A percentile compares a stretch with the other conserved stretches of the same genome.
Conservation (phyloP, 1,140 invertebrate species). For the Sycophila sp. region DNA sequence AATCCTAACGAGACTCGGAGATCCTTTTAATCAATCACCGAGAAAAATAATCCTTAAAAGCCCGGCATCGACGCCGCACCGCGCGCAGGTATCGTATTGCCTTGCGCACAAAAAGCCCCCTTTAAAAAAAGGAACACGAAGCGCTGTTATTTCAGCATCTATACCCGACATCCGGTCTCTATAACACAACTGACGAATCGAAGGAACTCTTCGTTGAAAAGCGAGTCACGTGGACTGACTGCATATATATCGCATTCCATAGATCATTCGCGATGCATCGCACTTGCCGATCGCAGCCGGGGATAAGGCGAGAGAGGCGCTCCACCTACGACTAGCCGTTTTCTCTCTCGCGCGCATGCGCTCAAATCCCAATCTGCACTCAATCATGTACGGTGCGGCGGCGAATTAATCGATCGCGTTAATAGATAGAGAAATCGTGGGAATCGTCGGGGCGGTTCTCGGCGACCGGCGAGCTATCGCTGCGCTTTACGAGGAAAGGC, state of each 20-base stretch:
- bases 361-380: slow-evolving; percentile 29
- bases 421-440: slow-evolving; percentile 54
- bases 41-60: not conserved
- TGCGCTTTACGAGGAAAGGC: not conserved
- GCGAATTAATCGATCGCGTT: slow-evolving; percentile 51
- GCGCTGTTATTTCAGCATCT: no score
- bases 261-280: not conserved
- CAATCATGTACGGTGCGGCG: slow-evolving; percentile 13
- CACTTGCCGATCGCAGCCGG: slow-evolving; percentile 10
- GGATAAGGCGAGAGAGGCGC: not conserved
- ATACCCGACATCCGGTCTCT: not conserved
- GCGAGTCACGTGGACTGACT: not conserved
- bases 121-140: no score
- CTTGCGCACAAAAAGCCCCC: no score
- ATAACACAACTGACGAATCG: no score
- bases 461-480: not conserved
- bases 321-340: slow-evolving; percentile 26
- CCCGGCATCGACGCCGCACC: no score
- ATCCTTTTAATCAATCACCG: not conserved
- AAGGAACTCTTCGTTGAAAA: not conserved
- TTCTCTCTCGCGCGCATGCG: not conserved
- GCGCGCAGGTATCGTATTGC: not conserved
- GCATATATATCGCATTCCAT: slow-evolving; percentile 17
- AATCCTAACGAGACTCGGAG: not conserved
- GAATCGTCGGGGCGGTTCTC: slow-evolving; percentile 40